phyloP scores from a whole-genome alignment of 2,113 vertebrate genomes.

The Copsychus sechellarum region DNA sequence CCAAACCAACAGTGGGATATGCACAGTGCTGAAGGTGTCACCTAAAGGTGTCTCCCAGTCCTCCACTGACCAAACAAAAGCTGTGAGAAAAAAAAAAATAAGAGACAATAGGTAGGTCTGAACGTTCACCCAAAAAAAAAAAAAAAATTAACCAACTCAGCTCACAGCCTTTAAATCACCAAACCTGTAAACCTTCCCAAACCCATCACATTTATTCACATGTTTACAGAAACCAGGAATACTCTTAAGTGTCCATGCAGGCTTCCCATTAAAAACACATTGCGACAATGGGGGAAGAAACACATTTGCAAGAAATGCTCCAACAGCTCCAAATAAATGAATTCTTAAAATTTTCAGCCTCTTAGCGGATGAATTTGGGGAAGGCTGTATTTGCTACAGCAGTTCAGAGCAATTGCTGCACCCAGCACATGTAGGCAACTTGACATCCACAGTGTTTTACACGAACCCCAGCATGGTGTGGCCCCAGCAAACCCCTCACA shows the following conservation, averaged over 20 bases:
- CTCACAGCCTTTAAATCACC: not conserved
- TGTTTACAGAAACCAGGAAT: not conserved
- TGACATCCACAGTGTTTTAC: fast-evolving
- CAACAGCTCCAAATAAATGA: not conserved
- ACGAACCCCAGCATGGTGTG: fast-evolving
- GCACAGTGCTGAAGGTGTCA: not conserved
- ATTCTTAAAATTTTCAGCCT: not conserved
- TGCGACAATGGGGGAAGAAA: not conserved
- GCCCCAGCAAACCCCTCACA: not conserved
- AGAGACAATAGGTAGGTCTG: not conserved
- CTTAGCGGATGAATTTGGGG: not conserved
- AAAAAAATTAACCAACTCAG: not conserved
- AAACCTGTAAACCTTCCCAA: not conserved
- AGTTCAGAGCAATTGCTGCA: fast-evolving
- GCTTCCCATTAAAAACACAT: not conserved
- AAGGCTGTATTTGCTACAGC: not conserved
- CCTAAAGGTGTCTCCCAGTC: not conserved
- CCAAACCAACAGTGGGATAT: not conserved
- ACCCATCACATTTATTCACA: not conserved
- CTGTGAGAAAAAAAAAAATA: not conserved
- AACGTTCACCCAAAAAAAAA: not conserved
- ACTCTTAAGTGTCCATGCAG: not conserved
- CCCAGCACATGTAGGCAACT: not conserved
- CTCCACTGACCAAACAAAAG: not conserved
- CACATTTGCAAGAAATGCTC: not conserved